phyloP scores from a whole-genome alignment of 2,113 vertebrate genomes.

The Rostratula benghalensis region DNA sequence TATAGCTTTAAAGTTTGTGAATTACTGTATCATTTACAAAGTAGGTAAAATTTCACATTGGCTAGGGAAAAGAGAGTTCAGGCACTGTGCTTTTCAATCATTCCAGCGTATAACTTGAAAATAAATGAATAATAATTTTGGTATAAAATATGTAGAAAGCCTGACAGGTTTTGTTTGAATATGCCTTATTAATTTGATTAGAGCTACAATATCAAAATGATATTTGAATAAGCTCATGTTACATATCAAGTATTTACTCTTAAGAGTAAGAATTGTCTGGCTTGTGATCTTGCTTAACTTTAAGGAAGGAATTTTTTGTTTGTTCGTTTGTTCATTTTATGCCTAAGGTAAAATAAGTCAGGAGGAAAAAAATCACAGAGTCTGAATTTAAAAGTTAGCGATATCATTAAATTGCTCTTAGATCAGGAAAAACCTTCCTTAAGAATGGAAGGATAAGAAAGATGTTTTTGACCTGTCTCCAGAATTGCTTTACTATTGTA shows the following conservation, averaged over 20 bases:
- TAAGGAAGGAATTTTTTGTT: background rate
- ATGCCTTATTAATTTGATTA: background rate
- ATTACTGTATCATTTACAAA: background rate
- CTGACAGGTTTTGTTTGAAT: background rate
- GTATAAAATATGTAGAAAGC: background rate
- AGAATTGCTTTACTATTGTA: background rate
- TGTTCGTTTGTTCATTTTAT: background rate
- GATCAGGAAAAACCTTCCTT: constrained; percentile 20
- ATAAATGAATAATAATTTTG: background rate
- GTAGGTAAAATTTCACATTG: background rate
- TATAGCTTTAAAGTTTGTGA: background rate
- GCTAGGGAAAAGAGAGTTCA: background rate
- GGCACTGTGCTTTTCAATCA: background rate
- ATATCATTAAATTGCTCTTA: background rate
- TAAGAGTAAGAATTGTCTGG: background rate
- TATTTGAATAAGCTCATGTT: background rate
- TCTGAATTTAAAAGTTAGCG: background rate
- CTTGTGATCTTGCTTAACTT: background rate
- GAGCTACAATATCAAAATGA: background rate
- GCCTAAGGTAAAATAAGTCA: constrained; percentile 38
- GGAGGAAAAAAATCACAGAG: constrained; percentile 5
- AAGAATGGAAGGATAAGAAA: background rate
- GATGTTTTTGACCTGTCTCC: background rate
- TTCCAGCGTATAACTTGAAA: background rate
- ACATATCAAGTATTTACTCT: background rate